These are phyloP conservation scores for Trypoxylus dichotomus DNA, from an alignment of 1,140 invertebrate species.

Conservation along the genomic window DNA sequence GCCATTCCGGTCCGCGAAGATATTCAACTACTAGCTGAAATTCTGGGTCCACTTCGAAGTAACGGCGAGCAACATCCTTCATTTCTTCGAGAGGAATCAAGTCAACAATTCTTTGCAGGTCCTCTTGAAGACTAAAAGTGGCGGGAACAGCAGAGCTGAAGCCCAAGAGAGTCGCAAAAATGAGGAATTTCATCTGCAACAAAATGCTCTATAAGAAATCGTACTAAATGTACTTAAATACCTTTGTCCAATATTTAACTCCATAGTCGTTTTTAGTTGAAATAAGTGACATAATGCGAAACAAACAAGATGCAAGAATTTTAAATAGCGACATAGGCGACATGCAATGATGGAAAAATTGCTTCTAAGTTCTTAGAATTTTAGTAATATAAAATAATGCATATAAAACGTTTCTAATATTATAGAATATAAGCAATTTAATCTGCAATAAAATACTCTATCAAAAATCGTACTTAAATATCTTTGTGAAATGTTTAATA, in stretches of 20 bases:
- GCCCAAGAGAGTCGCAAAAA: not conserved
- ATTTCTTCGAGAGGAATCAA: constrained; percentile 37
- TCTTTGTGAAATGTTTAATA: no score
- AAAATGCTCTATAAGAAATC: not conserved
- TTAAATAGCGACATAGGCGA: no score
- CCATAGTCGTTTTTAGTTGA: no score
- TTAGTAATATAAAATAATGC: no score
- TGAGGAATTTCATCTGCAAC: not conserved
- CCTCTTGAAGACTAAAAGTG: not conserved
- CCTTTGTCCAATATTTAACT: no score
- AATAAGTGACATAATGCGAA: no score
- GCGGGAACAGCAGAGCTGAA: not conserved
- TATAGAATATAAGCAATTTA: not conserved
- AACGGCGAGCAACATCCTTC: constrained; percentile 31
- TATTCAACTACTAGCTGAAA: constrained; percentile 34
- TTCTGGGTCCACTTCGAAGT: constrained; percentile 35
- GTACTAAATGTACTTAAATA: no score
- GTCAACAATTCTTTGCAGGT: constrained; percentile 35
- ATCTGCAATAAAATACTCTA: not conserved
- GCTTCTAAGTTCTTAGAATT: no score
- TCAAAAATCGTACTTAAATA: no score
- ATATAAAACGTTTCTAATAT: no score
- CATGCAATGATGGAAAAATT: no score
- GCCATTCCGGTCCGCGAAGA: constrained; percentile 35
- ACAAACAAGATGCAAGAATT: no score